Percentiles rank a stretch among this genome's conserved stretches.
Conservation (phyloP, 2,113 vertebrate genomes). For the Struthio camelus region DNA sequence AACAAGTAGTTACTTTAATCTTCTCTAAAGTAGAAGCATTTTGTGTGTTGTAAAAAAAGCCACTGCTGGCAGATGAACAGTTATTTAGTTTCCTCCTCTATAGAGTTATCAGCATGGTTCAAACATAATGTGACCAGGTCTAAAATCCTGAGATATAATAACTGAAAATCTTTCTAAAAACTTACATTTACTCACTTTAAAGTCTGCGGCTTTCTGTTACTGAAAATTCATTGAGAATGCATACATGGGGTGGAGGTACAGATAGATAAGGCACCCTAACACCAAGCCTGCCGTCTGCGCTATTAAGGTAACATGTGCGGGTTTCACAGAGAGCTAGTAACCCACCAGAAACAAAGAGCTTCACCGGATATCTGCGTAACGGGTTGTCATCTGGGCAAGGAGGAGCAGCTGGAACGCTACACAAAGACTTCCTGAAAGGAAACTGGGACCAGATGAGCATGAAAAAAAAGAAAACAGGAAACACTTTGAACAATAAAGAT, state of each 20-base stretch:
- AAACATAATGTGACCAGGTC: neutral
- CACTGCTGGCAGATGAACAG: neutral
- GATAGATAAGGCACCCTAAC: neutral
- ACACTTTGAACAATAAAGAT: neutral
- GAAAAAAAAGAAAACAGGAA: neutral
- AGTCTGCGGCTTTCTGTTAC: neutral
- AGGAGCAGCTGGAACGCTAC: fast-evolving
- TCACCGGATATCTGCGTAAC: neutral
- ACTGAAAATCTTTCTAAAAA: neutral
- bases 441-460: neutral
- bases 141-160: neutral
- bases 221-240: neutral
- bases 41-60: neutral
- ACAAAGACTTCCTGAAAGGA: neutral
- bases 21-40: neutral
- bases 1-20: neutral
- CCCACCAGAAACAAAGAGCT: fast-evolving
- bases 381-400: neutral
- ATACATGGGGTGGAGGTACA: fast-evolving
- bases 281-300: neutral
- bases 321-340: neutral
- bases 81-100: neutral
- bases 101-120: neutral
- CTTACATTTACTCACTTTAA: neutral
- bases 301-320: neutral